Evolutionary conservation across 2,888 invertebrate genomes (phyloP).

Genomic region (Brachylomia viminalis): DNA sequence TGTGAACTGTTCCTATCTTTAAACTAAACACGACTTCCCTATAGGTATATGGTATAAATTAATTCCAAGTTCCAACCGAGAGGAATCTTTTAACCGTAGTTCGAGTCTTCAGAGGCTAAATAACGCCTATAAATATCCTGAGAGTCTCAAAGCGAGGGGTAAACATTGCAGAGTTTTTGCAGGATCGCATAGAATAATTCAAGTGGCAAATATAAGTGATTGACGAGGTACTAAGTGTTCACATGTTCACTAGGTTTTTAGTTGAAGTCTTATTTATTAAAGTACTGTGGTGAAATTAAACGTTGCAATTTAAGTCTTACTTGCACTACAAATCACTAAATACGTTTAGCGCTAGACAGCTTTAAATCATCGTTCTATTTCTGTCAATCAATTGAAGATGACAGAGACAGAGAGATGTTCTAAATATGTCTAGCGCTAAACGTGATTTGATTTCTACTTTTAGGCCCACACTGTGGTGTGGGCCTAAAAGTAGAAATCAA

Average conservation of each 20-base stretch:
- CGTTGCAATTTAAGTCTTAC: background rate
- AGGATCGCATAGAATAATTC: conserved; percentile 20
- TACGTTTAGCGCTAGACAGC: background rate
- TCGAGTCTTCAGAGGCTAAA: conserved; percentile 44
- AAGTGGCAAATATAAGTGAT: conserved; percentile 7
- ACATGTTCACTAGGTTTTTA: conserved; percentile 1
- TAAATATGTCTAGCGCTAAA: background rate
- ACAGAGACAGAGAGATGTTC: background rate
- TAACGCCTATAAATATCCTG: conserved; percentile 31
- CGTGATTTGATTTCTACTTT: too few relatives aligned
- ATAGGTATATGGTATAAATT: conserved; percentile 51
- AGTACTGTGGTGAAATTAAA: background rate
- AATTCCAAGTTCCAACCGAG: conserved; percentile 41
- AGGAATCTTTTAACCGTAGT: conserved; percentile 47
- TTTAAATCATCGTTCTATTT: background rate
- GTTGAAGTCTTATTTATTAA: background rate
- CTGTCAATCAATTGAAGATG: background rate
- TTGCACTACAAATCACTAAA: background rate
- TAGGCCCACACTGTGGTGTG: too few relatives aligned
- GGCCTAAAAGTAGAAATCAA: background rate
- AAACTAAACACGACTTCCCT: conserved; percentile 45
- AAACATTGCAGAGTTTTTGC: conserved; percentile 31
- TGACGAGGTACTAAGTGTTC: background rate
- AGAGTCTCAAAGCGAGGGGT: conserved; percentile 9
- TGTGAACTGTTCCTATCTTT: conserved; percentile 41